Evolutionary conservation across 2,888 invertebrate species (phyloP).

Genomic region (Achlya flavicornis): DNA sequence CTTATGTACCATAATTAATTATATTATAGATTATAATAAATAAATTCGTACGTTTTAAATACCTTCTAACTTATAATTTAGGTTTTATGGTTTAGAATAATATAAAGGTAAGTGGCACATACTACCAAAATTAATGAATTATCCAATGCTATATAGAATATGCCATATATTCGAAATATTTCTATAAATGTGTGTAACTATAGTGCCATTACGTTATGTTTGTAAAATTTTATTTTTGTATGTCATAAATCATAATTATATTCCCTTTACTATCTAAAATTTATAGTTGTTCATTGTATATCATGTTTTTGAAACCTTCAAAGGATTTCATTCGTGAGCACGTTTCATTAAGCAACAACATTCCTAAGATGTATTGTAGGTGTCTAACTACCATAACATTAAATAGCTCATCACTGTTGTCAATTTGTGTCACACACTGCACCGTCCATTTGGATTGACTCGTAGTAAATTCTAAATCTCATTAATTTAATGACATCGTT

Average conservation of each 20-base stretch:
- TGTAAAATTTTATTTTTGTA: constrained; percentile 56
- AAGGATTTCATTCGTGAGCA: not conserved
- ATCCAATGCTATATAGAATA: not conserved
- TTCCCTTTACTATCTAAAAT: constrained; percentile 16
- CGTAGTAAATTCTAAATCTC: not conserved
- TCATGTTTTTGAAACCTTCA: not conserved
- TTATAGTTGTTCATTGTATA: not conserved
- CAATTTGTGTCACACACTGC: not conserved
- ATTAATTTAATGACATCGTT: not conserved
- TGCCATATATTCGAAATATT: not conserved
- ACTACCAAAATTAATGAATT: not conserved
- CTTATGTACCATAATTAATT: not conserved
- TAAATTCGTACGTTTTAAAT: not conserved
- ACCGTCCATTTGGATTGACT: not conserved
- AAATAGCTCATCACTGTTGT: not conserved
- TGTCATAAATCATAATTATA: constrained; percentile 41
- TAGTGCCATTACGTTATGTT: constrained; percentile 55
- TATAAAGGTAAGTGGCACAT: constrained; percentile 3
- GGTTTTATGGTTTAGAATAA: not conserved
- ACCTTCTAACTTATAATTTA: not conserved
- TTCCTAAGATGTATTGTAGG: not conserved
- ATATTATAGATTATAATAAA: not conserved
- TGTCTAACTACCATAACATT: not conserved
- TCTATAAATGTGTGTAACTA: constrained; percentile 13
- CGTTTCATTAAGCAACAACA: not conserved